Evolutionary conservation across 2,888 invertebrate species (phyloP), one percentile per base, ranked within the genome.

Genomic region (Trichogramma dendrolimi): DNA sequence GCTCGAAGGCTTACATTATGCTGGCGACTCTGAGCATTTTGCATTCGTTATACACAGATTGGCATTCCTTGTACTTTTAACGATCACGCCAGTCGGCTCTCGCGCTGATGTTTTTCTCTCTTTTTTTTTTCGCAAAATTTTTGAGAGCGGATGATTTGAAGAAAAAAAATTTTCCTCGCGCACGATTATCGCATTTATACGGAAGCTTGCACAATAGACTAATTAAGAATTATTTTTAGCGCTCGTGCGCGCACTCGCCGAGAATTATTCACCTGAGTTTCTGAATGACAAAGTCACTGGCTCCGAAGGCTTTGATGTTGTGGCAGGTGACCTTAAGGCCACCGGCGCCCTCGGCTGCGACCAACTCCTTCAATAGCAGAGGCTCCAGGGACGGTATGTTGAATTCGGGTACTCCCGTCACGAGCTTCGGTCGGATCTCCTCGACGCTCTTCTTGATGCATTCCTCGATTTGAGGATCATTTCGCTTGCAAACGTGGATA

Each of bases 321-420:
- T 80, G 83, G 55, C 85, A 75, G 1, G 82, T 83, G 48, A 87
- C 82, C 73, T 81, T 84, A 63, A 87, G 60, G 81, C 84, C 58
- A 81, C 84, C 56, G 81, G 82, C 52, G 81, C 86, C 64, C 79
- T 85, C 64, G 79, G 86, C 67, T 79, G 79, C 71, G 80, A 84
- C 70, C 40, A 88, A 72, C 67, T 85, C 82, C 64, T 86, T 85
- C 80, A 87, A 82, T 61, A 81, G 77, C 70, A 88, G 84, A 4
- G 89, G 89, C 73, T 89, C 88, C 57, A 88, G 81, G 2, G 86
- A 81, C 2, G 88, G 88, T 68, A 88, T 81, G 49, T 85, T 84
- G 64, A 87, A 86, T 71, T 87, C 87, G 27, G 85, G 83, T 61
- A 87, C 85, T 42, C 87, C 88, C 27, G 73, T 78, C 4, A 81